Percentiles rank a stretch among this genome's conserved stretches.
Conservation (phyloP, 2,113 vertebrate species). For the Dipodomys merriami region DNA sequence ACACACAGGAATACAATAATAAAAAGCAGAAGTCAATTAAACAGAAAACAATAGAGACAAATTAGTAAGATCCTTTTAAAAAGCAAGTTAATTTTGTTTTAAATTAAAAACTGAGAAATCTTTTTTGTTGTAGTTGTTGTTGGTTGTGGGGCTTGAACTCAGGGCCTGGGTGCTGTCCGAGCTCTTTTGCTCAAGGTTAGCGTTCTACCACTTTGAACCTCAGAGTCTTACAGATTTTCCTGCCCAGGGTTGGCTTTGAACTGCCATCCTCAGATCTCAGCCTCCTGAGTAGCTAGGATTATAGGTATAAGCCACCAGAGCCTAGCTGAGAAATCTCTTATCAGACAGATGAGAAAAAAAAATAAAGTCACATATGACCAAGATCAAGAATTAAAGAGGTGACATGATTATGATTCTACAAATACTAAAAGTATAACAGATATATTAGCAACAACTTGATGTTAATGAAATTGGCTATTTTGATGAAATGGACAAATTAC, state of each 20-base stretch:
- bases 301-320: too few relatives aligned
- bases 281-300: too few relatives aligned
- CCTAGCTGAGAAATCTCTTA: not conserved
- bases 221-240: too few relatives aligned
- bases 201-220: too few relatives aligned
- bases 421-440: not conserved
- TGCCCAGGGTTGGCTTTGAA: too few relatives aligned
- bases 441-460: not conserved
- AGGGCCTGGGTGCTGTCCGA: too few relatives aligned
- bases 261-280: too few relatives aligned
- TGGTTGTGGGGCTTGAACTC: too few relatives aligned
- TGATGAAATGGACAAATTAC: conserved; percentile 28
- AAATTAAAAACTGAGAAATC: not conserved
- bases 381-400: not conserved
- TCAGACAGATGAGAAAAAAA: not conserved
- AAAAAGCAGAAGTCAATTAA: not conserved
- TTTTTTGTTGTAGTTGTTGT: too few relatives aligned
- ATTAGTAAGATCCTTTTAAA: conserved; percentile 22
- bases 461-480: not conserved
- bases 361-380: not conserved
- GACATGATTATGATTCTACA: not conserved
- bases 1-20: not conserved
- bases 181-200: too few relatives aligned
- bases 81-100: too few relatives aligned
- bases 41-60: conserved; percentile 13